phyloP scores from a whole-genome alignment of 2,113 vertebrate species.

The Megaptera novaeangliae region DNA sequence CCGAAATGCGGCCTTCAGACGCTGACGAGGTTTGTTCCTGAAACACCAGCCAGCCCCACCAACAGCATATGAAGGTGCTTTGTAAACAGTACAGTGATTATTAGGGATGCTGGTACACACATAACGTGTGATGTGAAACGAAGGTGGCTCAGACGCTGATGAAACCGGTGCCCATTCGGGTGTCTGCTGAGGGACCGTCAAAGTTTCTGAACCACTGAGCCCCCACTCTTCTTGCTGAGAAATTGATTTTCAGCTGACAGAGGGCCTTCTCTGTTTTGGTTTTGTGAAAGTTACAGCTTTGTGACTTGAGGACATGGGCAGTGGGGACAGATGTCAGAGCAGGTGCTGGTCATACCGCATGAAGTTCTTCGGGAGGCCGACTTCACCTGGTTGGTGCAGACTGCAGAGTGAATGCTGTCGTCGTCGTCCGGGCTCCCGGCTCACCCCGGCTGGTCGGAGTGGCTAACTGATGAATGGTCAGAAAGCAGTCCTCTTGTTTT shows the following conservation, averaged over 20 bases:
- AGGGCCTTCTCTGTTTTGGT: background rate
- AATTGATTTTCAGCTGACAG: background rate
- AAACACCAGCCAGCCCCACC: background rate
- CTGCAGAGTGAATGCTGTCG: background rate
- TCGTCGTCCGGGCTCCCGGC: background rate
- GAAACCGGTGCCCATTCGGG: conserved; percentile 45
- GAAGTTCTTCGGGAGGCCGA: background rate
- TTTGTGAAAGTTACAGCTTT: background rate
- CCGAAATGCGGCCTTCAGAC: background rate
- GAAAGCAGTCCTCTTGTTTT: background rate
- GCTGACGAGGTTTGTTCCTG: background rate
- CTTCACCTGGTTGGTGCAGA: background rate
- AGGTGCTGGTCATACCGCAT: background rate
- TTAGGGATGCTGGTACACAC: conserved; percentile 30
- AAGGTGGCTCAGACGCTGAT: conserved; percentile 26
- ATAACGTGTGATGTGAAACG: background rate
- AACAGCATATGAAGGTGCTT: background rate
- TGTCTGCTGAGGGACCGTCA: background rate
- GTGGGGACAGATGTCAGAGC: background rate
- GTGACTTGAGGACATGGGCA: background rate
- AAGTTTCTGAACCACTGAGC: background rate
- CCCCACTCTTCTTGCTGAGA: background rate
- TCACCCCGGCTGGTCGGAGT: background rate
- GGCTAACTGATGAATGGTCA: background rate
- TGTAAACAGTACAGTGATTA: conserved; percentile 68